A percentile compares a stretch with the other conserved stretches of the same genome.
These are phyloP conservation scores for Corythaixoides concolor DNA, from an alignment of 2,113 vertebrate genomes.

Conservation along the genomic window DNA sequence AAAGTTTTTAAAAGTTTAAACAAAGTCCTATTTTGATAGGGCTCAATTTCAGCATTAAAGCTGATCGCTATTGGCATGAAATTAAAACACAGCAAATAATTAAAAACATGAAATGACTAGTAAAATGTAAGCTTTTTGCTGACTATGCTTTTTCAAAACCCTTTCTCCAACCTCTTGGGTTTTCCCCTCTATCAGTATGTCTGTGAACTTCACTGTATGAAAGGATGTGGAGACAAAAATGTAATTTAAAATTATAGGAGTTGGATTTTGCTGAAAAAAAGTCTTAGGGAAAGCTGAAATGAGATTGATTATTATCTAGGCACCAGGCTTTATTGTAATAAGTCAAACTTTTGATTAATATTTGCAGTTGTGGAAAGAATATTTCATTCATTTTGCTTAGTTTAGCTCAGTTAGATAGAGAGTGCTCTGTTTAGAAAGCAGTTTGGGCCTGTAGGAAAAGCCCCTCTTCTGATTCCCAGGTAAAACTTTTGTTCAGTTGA, in stretches of 20 bases:
- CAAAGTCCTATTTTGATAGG: background rate
- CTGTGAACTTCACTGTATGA: background rate
- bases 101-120: background rate
- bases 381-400: background rate
- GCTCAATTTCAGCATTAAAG: background rate
- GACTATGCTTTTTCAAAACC: background rate
- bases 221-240: background rate
- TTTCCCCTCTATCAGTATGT: rapidly evolving
- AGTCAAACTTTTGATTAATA: background rate
- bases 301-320: background rate
- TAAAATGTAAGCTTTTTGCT: background rate
- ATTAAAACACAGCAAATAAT: background rate
- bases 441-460: background rate
- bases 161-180: background rate
- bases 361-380: background rate
- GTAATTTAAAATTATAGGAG: background rate
- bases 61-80: background rate
- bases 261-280: background rate
- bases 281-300: background rate
- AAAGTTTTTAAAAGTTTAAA: background rate
- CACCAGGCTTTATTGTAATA: background rate
- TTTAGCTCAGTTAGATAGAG: background rate
- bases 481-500: background rate
- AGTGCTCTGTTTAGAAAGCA: background rate
- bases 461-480: background rate